A percentile compares a stretch with the other conserved stretches of the same genome.
These are phyloP conservation scores for Spea hammondii DNA, from an alignment of 2,797 vertebrate species.

Conservation along the genomic window DNA sequence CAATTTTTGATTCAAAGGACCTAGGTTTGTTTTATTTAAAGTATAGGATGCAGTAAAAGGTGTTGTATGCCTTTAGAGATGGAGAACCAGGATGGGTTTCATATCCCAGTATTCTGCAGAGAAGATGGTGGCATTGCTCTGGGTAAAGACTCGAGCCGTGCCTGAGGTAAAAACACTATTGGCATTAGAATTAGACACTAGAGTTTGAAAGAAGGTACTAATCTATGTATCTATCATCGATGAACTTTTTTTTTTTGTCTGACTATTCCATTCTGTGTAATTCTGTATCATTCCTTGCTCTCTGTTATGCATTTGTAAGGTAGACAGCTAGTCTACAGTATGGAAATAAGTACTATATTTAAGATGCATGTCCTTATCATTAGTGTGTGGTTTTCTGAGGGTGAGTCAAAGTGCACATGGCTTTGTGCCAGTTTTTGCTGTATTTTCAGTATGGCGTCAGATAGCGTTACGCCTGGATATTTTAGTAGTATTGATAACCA, in stretches of 20 bases:
- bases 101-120: no score
- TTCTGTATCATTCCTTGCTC: not conserved
- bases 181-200: no score
- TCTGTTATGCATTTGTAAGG: not conserved
- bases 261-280: not conserved
- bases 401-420: not conserved
- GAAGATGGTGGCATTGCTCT: no score
- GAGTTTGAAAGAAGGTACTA: no score
- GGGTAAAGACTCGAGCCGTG: no score
- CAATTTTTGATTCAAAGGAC: no score
- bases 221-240: no score
- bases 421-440: conserved; percentile 9
- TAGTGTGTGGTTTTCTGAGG: not conserved
- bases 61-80: no score
- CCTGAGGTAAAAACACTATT: no score
- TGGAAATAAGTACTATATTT: not conserved
- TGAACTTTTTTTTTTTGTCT: not conserved
- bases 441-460: conserved; percentile 27
- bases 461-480: conserved; percentile 8
- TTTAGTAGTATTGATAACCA: conserved; percentile 3
- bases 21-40: no score
- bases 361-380: not conserved
- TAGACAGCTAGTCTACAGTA: conserved; percentile 19
- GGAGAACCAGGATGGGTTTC: no score
- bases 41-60: no score